Evolutionary conservation across 2,113 vertebrate species (phyloP).

Genomic region (Peucedramus taeniatus): DNA sequence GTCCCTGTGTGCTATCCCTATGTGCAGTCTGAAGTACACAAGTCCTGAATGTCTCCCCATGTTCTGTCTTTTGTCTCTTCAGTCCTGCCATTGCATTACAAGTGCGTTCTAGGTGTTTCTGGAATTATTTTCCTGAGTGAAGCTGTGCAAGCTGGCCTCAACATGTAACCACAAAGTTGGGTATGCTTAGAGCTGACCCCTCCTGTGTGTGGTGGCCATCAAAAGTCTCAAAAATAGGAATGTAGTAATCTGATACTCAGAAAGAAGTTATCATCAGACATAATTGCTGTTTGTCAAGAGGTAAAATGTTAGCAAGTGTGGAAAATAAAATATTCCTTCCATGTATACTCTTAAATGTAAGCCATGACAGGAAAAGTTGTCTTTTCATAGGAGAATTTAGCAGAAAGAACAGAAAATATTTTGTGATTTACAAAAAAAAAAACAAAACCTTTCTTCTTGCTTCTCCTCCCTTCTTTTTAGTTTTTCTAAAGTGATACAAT

Average conservation of each 20-base stretch:
- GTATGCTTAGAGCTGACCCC: neutral
- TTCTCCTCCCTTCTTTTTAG: neutral
- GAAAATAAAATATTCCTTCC: neutral
- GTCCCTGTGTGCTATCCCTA: accelerated
- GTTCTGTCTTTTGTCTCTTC: neutral
- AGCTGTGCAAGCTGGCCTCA: neutral
- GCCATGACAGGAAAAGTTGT: neutral
- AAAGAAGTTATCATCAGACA: neutral
- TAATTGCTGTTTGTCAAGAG: neutral
- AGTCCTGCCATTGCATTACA: neutral
- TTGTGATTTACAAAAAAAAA: neutral
- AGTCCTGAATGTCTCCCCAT: neutral
- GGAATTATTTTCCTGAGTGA: neutral
- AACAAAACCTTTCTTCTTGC: neutral
- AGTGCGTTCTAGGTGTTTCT: neutral
- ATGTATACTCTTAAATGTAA: neutral
- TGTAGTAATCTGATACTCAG: neutral
- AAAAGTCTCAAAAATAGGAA: neutral
- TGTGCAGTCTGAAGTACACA: neutral
- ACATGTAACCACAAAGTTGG: neutral
- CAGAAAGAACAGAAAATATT: neutral
- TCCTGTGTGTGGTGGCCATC: neutral
- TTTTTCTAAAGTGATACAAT: neutral
- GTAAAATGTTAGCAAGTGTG: neutral
- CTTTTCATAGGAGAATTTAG: neutral